A percentile compares a stretch with the other conserved stretches of the same genome.
Conservation (phyloP, 2,113 vertebrate species). For the Catharus minimus region DNA sequence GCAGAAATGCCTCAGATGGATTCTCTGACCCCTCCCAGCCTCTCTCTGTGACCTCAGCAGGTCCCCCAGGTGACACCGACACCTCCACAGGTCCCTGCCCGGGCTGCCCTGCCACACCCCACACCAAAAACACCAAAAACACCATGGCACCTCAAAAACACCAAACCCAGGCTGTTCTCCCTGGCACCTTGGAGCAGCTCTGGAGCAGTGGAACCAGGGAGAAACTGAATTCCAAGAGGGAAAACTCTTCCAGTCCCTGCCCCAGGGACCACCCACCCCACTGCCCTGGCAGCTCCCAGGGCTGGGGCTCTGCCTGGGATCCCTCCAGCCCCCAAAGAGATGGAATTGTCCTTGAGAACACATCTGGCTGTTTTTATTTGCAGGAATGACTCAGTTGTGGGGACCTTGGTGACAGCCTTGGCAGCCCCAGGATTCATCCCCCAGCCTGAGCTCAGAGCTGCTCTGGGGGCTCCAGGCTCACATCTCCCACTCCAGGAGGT, state of each 20-base stretch:
- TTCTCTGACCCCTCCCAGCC: background rate
- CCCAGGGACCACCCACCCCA: background rate
- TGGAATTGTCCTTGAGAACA: background rate
- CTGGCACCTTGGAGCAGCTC: background rate
- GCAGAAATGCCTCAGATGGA: rapidly evolving
- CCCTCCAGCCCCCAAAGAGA: background rate
- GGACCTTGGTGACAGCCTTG: background rate
- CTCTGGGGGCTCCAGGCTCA: background rate
- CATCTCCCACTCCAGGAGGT: background rate
- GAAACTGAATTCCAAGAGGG: background rate
- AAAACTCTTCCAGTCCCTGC: background rate
- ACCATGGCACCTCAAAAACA: background rate
- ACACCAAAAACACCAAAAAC: background rate
- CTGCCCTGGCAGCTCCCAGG: background rate
- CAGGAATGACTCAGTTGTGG: background rate
- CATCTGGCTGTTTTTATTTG: background rate
- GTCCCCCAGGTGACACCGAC: background rate
- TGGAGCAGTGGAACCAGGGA: rapidly evolving
- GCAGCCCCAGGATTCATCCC: background rate
- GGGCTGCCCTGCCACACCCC: background rate
- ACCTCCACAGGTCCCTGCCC: background rate
- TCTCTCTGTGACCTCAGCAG: rapidly evolving
- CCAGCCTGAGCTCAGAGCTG: rapidly evolving
- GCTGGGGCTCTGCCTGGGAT: background rate
- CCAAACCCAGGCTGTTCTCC: background rate